A percentile compares a stretch with the other conserved stretches of the same genome.
Conservation (phyloP, 2,113 vertebrate genomes). For the Sander lucioperca region DNA sequence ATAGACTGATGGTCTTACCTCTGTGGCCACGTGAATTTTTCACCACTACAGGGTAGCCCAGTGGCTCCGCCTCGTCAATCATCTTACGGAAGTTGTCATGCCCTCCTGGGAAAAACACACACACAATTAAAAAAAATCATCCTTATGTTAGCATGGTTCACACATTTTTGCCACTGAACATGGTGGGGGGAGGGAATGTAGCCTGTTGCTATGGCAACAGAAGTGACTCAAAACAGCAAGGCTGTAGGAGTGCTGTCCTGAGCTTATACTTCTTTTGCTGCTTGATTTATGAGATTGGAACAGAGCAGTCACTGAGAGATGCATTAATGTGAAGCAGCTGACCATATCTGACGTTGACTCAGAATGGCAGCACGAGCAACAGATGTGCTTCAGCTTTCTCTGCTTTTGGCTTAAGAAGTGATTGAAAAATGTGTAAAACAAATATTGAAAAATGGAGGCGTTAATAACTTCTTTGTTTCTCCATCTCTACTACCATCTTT, state of each 20-base stretch:
- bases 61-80: conserved; percentile 92
- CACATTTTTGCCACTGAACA: conserved; percentile 26
- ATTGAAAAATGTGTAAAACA: conserved; percentile 10
- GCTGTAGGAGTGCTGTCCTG: conserved; percentile 48
- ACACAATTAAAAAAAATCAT: conserved; percentile 13
- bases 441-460: conserved; percentile 5
- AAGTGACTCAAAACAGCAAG: conserved; percentile 53
- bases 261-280: conserved; percentile 37
- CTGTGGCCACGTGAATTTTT: conserved; percentile 93
- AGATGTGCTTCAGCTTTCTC: conserved; percentile 52
- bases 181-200: conserved; percentile 5
- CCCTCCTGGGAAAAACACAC: conserved; percentile 83
- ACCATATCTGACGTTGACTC: conserved; percentile 51
- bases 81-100: conserved; percentile 94
- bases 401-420: neutral
- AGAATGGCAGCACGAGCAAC: conserved; percentile 37
- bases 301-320: conserved; percentile 35
- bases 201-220: conserved; percentile 64
- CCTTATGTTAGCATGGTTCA: conserved; percentile 46
- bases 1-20: conserved; percentile 81
- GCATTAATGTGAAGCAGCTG: conserved; percentile 66
- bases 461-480: conserved; percentile 12
- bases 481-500: neutral
- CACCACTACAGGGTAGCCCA: conserved; percentile 93
- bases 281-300: conserved; percentile 54